Evolutionary conservation across 2,888 invertebrate species (phyloP), one percentile per base, ranked within the genome.

Genomic region (Nymphalis polychloros): DNA sequence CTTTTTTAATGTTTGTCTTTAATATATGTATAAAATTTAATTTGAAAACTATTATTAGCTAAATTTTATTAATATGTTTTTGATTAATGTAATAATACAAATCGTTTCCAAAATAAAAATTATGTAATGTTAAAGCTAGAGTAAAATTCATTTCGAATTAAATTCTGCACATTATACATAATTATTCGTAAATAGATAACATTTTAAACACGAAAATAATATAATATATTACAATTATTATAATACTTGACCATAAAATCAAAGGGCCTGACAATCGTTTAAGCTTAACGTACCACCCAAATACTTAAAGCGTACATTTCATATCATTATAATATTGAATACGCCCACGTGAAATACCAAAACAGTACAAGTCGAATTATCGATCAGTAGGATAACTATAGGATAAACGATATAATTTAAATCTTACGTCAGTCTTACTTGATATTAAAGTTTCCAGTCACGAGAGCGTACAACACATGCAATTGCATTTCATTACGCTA

Each of bases 361-460:
- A 65, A 71, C 65, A 62, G 70, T 67, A 62, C 61, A 48, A 61
- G 60, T 63, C 53, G 61, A 68, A 71, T 71, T 68, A 71, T 71
- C 71, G 63, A 68, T 63, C 61, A 59, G 53, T 64, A 52, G 63
- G 68, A 68, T 68, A 68, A 65, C 64, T 68, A 55, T 62, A 67
- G 66, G 47, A 55, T 48, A 70, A 65, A 64, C 70, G 70, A 67
- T 67, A 64, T 71, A 63, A 71, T 68, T 71, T 71, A 61, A 71
- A 59, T 66, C 68, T 71, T 71, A 64, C 71, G 68, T 71, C 71
- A 71, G 47, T 63, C 61, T 59, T 62, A 61, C 63, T 52, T 64
- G 64, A 68, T 70, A 70, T 62, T 71, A 68, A 65, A 71, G 62
- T 65, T 68, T 65, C 70, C n/a, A 68, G 71, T 71, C 71, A 71